Evolutionary conservation across 1,140 invertebrate genomes (phyloP).

Genomic region (Lerema accius): DNA sequence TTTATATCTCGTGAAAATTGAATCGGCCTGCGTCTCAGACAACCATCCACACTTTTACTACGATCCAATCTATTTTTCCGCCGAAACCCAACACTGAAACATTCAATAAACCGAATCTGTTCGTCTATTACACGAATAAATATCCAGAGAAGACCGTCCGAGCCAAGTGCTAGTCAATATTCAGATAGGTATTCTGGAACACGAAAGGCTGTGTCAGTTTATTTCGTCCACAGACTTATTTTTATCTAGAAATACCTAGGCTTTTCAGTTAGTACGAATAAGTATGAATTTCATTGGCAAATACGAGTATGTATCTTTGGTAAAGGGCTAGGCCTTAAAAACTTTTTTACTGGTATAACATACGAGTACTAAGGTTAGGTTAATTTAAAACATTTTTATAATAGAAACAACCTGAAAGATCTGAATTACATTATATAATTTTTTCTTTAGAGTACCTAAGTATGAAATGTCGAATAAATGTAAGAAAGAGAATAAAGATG

Average conservation of each 20-base stretch:
- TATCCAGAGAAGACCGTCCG: slow-evolving; percentile 17
- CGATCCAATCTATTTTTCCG: slow-evolving; percentile 24
- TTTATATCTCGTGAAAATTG: slow-evolving; percentile 3
- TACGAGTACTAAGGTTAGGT: too few species aligned
- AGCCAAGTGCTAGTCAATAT: slow-evolving; percentile 17
- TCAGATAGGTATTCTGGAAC: slow-evolving; percentile 28
- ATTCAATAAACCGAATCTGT: slow-evolving; percentile 34
- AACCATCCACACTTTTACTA: slow-evolving; percentile 19
- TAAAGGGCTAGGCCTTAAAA: too few species aligned
- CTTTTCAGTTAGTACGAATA: not conserved
- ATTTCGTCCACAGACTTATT: not conserved
- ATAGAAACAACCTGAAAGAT: too few species aligned
- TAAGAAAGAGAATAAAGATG: too few species aligned
- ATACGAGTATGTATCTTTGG: too few species aligned
- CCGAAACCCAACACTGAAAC: slow-evolving; percentile 17
- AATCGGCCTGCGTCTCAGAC: not conserved
- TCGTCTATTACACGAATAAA: slow-evolving; percentile 34
- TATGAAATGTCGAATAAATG: too few species aligned
- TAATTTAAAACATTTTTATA: too few species aligned
- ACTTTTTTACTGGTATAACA: too few species aligned
- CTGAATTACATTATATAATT: too few species aligned
- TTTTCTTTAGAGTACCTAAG: too few species aligned
- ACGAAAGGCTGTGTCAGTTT: slow-evolving; percentile 23
- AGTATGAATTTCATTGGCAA: too few species aligned
- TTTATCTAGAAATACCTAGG: not conserved